Evolutionary conservation across 2,797 vertebrate genomes (phyloP), one percentile per base, ranked within the genome.

Genomic region (Myripristis jacobus): DNA sequence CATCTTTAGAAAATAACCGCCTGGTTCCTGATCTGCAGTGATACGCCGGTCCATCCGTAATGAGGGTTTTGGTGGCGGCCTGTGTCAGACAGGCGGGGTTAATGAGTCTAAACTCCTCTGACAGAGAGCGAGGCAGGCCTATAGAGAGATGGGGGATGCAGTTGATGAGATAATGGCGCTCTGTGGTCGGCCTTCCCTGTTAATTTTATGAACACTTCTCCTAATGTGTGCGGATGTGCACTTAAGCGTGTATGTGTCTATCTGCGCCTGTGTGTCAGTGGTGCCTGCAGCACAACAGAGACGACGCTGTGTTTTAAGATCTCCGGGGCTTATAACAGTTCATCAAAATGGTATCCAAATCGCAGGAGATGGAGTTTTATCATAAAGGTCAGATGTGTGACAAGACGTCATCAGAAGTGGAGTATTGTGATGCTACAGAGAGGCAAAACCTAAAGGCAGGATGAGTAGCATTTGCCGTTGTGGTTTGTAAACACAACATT

Each of bases 51-150:
- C 59, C 66, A 54, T 69, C 78, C 73, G 72, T 80, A 77, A 85
- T 12, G 48, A 77, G 70, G 62, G 47, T 68, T 77, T 56, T 47
- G 54, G 41, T 48, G 36, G 51, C 60, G 55, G 55, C 77, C 34
- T 38, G 54, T 38, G 34, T 57, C 34, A 22, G 7, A 57, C 29
- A 13, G 78, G 56, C 2, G 1, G 5, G 72, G 81, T 87, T 85
- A 86, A 88, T 82, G 85, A 88, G 88, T 87, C 85, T 77, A 80
- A 73, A 46, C 4, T 15, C 73, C 0, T 3, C 36, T 46, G 50
- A 66, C 75, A 70, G 54, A 12, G 8, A 36, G 31, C 10, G 16
- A 74, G 29, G 69, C 67, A 66, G 66, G 31, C 55, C 62, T 66
- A 71, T 7, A 0, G 47, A 22, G 46, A 68, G 61, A 75, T 69